Percentiles rank a stretch among this genome's conserved stretches.
Evolutionary conservation across 2,113 vertebrate genomes (phyloP).

Genomic region (Chlamydotis undulata): DNA sequence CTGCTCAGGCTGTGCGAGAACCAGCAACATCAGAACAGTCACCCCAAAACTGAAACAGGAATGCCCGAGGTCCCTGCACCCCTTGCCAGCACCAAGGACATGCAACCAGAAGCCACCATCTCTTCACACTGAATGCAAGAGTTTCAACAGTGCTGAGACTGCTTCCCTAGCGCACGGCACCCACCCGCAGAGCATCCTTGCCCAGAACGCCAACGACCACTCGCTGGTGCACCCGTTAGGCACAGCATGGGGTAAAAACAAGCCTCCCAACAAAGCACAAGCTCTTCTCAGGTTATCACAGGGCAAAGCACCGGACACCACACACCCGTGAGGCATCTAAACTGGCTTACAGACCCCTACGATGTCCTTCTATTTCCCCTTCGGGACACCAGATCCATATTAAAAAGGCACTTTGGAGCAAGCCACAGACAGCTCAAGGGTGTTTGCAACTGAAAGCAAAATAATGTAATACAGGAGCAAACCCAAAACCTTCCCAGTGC

Average conservation of each 20-base stretch:
- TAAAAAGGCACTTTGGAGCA: not conserved
- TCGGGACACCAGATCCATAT: not conserved
- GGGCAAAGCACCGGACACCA: not conserved
- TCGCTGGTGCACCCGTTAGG: fast-evolving
- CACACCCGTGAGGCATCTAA: not conserved
- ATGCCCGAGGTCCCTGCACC: fast-evolving
- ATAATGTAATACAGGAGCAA: not conserved
- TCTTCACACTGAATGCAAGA: fast-evolving
- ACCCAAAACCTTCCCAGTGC: not conserved
- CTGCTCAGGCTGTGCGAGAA: not conserved
- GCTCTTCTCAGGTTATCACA: not conserved
- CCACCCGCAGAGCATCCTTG: fast-evolving
- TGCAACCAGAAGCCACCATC: not conserved
- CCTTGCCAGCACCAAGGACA: not conserved
- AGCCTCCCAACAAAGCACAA: not conserved
- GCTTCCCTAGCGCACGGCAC: not conserved
- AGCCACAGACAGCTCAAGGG: not conserved
- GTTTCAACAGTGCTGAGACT: not conserved
- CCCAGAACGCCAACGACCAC: not conserved
- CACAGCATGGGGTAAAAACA: not conserved
- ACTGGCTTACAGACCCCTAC: not conserved
- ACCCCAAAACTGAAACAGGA: not conserved
- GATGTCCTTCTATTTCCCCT: not conserved
- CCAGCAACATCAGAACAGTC: not conserved
- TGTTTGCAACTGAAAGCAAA: not conserved